Evolutionary conservation across 2,888 invertebrate genomes (phyloP), one percentile per base, ranked within the genome.

Genomic region (Tenthredo notha): DNA sequence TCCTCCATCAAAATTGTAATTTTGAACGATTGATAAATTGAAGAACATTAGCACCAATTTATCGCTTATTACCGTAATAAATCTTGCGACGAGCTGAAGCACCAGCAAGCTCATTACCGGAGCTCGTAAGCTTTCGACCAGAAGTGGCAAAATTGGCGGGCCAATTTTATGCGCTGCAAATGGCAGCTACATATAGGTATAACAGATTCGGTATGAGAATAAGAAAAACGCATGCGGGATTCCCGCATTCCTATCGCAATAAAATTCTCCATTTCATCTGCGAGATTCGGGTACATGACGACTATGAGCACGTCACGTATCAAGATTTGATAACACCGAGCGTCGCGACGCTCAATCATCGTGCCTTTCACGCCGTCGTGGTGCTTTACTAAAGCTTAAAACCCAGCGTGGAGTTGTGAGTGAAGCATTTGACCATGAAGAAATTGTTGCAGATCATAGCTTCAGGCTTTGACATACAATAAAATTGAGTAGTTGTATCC

Each of bases 1-100:
- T 43, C 25, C 47, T 47, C 25, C 74, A 29, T 25, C 43, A 75
- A 47, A 75, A 75, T 75, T 75, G 47, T 75, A 47, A 75, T 47
- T 75, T 25, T 47, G 47, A 75, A 75, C 25, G 75, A 75, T 75
- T 75, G 47, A 75, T 75, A 75, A 75, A 75, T 75, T 43, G 75
- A 47, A 43, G 43, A 25, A 75, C 75, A 75, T 75, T 75, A 75
- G 75, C 75, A 43, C 75, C 75, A 75, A 75, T 75, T 75, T 75
- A 75, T 75, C 75, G 47, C 29, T 75, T 75, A 75, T 75, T 75
- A 43, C 75, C 47, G 43, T 47, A 21, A 75, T 75, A 75, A 75
- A 75, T 75, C 75, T 12, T 7, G 43, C 43, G 75, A 75, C 21
- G 47, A 75, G 75, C 75, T 47, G 75, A 47, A 47, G 75, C 75